A percentile compares a stretch with the other conserved stretches of the same genome.
These are phyloP conservation scores for Diuraphis noxia DNA, from an alignment of 1,140 invertebrate genomes.

Conservation along the genomic window DNA sequence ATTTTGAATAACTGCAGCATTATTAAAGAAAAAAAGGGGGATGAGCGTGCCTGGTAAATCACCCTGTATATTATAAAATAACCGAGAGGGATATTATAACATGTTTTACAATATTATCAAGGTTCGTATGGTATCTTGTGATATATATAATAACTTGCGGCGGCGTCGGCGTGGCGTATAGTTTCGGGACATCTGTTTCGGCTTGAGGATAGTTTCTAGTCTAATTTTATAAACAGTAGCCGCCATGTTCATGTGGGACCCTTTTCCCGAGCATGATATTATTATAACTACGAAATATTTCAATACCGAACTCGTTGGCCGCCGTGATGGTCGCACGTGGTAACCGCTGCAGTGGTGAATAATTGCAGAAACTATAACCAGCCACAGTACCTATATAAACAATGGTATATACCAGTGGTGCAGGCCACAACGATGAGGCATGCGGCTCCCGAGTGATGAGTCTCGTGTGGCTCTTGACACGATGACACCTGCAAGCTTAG, in stretches of 20 bases:
- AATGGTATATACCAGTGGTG: no score
- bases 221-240: slow-evolving; percentile 35
- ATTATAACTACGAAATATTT: not conserved
- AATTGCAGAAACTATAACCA: no score
- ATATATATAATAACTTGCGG: not conserved
- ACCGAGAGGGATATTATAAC: not conserved
- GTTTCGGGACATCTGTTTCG: slow-evolving; percentile 40
- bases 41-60: no score
- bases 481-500: no score
- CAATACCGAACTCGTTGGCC: not conserved
- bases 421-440: no score
- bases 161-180: not conserved
- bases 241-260: not conserved
- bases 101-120: not conserved
- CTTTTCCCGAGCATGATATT: not conserved
- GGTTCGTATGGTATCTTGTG: no score
- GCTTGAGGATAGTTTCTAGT: not conserved
- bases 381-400: no score
- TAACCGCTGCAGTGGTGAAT: not conserved
- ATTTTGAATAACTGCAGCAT: no score
- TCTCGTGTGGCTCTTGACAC: no score
- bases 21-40: no score
- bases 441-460: no score
- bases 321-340: not conserved
- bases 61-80: no score